These are phyloP conservation scores for Sisyra terminalis DNA, from an alignment of 2,888 invertebrate species.

Conservation along the genomic window DNA sequence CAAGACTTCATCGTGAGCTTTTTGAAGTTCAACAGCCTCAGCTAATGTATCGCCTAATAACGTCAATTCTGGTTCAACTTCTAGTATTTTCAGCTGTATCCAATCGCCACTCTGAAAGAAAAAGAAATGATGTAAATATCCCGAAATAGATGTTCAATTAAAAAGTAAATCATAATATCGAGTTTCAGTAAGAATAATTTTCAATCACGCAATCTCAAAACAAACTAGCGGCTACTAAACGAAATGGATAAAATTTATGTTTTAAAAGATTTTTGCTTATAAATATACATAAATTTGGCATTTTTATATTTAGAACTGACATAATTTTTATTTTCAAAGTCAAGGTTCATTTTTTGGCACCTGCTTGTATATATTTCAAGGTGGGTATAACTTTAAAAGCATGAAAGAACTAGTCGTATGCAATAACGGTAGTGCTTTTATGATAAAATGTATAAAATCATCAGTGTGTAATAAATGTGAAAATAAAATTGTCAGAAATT, in stretches of 20 bases:
- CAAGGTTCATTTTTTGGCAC: too few species aligned
- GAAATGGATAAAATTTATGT: neutral
- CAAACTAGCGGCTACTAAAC: too few species aligned
- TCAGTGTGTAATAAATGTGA: too few species aligned
- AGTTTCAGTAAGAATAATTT: neutral
- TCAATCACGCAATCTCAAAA: neutral
- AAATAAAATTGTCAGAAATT: too few species aligned
- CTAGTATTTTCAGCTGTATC: constrained; percentile 69
- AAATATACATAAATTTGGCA: neutral
- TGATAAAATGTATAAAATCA: too few species aligned
- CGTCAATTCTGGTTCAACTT: constrained; percentile 69
- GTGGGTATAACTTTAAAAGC: too few species aligned
- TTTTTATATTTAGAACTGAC: neutral
- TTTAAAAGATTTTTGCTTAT: neutral
- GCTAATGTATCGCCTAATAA: constrained; percentile 58
- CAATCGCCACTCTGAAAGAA: constrained; percentile 60
- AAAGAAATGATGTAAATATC: constrained; percentile 6
- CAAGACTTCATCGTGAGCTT: constrained; percentile 69
- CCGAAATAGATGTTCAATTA: neutral
- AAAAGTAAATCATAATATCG: neutral
- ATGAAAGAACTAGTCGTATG: too few species aligned
- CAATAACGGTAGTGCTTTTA: too few species aligned
- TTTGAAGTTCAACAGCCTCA: constrained; percentile 58
- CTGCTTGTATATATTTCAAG: too few species aligned
- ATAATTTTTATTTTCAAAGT: too few species aligned